Percentiles rank a stretch among this genome's conserved stretches.
phyloP scores from a whole-genome alignment of 1,140 invertebrate species.

The Chymomyza costata region DNA sequence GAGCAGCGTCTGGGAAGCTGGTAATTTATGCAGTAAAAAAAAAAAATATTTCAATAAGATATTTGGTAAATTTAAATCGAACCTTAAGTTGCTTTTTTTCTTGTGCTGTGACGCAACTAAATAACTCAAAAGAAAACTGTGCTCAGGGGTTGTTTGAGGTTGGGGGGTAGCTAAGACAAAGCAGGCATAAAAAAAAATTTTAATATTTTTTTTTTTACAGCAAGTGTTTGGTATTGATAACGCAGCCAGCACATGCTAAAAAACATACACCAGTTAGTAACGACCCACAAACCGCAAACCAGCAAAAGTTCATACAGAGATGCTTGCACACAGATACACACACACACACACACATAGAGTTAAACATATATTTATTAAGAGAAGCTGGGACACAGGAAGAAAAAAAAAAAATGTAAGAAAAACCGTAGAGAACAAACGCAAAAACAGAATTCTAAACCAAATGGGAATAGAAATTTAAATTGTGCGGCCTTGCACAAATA shows the following conservation, averaged over 20 bases:
- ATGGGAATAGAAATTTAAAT: background rate
- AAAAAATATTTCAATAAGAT: constrained; percentile 62
- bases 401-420: too few species aligned
- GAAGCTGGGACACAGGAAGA: too few species aligned
- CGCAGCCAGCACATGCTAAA: constrained; percentile 36
- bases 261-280: constrained; percentile 20
- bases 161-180: background rate
- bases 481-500: background rate
- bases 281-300: background rate
- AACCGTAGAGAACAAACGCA: too few species aligned
- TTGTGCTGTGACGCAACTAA: too few species aligned
- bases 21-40: background rate
- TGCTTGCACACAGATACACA: constrained; percentile 4
- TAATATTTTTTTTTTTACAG: constrained; percentile 53
- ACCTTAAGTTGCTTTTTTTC: too few species aligned
- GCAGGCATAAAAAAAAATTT: constrained; percentile 26
- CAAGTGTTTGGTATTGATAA: constrained; percentile 68
- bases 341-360: constrained; percentile 7
- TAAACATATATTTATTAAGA: too few species aligned
- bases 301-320: background rate
- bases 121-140: constrained; percentile 52
- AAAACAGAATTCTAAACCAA: background rate
- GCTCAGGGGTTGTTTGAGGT: constrained; percentile 28
- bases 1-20: background rate
- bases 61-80: constrained; percentile 3